Evolutionary conservation across 2,797 vertebrate species (phyloP).

Genomic region (Argya squamiceps): DNA sequence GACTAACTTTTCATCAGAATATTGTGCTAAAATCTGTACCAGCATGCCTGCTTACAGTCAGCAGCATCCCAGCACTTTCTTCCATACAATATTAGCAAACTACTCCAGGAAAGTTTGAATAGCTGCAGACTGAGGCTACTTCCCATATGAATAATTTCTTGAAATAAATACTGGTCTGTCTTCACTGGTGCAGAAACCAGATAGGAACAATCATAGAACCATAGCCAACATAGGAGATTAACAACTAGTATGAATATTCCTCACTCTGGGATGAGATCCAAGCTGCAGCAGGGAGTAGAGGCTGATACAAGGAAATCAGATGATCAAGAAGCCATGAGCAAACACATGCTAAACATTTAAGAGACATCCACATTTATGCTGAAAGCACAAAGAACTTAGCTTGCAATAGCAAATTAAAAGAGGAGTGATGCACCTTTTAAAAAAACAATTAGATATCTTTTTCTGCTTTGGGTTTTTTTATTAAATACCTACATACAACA

Average conservation of each 20-base stretch:
- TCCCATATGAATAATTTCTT: not conserved
- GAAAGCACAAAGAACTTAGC: not conserved
- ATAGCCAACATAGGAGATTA: not conserved
- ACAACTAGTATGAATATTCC: not conserved
- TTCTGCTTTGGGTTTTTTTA: not conserved
- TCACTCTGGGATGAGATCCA: not conserved
- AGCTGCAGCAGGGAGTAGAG: not conserved
- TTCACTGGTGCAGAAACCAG: not conserved
- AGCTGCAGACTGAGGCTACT: not conserved
- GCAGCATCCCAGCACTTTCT: not conserved
- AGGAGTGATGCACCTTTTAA: not conserved
- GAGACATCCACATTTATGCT: not conserved
- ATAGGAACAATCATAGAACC: not conserved
- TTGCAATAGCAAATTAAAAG: not conserved
- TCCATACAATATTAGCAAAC: not conserved
- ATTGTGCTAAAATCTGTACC: not conserved
- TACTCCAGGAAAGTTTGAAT: not conserved
- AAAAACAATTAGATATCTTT: not conserved
- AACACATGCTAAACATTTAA: not conserved
- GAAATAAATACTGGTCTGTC: not conserved
- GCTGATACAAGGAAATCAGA: not conserved
- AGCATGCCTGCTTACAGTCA: not conserved
- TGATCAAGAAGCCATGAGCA: not conserved
- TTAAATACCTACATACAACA: not conserved
- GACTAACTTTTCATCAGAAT: not conserved